phyloP scores from a whole-genome alignment of 2,888 invertebrate genomes.

The Lycocerus yunnanus region DNA sequence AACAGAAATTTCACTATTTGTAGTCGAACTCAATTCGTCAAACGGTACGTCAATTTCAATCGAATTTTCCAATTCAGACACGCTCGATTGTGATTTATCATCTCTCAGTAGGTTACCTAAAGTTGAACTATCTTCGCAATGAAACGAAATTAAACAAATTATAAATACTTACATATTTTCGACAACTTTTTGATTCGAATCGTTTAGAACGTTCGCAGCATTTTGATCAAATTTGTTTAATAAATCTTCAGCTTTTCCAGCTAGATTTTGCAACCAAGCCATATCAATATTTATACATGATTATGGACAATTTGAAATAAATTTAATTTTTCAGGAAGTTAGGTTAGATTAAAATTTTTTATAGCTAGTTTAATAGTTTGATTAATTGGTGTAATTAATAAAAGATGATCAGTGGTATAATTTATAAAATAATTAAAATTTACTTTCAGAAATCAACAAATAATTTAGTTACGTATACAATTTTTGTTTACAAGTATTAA shows the following conservation, averaged over 20 bases:
- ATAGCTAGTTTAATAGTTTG: background rate
- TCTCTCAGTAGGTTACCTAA: background rate
- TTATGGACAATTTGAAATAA: background rate
- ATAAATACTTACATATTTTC: constrained; percentile 20
- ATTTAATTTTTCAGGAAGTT: background rate
- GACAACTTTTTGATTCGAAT: constrained; percentile 22
- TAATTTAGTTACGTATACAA: background rate
- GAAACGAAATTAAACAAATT: background rate
- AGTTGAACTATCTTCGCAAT: background rate
- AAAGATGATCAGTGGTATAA: background rate
- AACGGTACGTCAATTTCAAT: background rate
- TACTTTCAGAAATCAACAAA: background rate
- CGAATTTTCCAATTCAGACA: background rate
- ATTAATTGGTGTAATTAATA: background rate
- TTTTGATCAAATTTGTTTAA: constrained; percentile 76
- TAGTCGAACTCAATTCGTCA: background rate
- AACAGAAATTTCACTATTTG: constrained; percentile 5
- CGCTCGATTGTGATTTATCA: background rate
- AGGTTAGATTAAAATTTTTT: background rate
- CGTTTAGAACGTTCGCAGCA: constrained; percentile 66
- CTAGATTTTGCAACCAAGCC: constrained; percentile 75
- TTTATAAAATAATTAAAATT: background rate
- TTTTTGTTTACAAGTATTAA: background rate
- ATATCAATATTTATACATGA: constrained; percentile 51
- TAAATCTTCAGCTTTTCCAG: constrained; percentile 73